Evolutionary conservation across 2,797 vertebrate species (phyloP), one percentile per base, ranked within the genome.

Genomic region (Astyanax mexicanus): DNA sequence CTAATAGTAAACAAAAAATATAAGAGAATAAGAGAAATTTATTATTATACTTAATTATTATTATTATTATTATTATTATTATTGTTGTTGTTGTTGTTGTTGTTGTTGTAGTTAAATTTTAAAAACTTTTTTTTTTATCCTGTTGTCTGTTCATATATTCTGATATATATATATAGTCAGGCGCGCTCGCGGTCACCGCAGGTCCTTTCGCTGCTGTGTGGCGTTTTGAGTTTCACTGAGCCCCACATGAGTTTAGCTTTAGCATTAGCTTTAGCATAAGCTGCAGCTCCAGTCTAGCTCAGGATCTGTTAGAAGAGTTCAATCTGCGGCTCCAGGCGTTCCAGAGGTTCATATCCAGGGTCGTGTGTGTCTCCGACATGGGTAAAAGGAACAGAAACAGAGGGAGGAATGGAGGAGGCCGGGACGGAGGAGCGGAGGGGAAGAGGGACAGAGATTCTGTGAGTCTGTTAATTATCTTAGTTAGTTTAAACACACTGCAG

Each of bases 361-460:
- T 91, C 3, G 15, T 87, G 35, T 87, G 78, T 62, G 75, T 7
- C 17, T 80, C 72, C 52, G 86, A 72, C 19, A 94, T 94, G 93
- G 93, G 93, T 54, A 93, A 91, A 73, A 88, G 89, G 86, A 93
- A 89, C 84, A 90, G 91, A 6, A 91, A 92, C 81, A 87, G 91
- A 65, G 90, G 94, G 84, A 92, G 86, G 87, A 79, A 21, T 79
- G 74, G 74, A 81, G 52, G 64, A 77, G 81, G 79, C n/a, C n/a
- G n/a, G 73, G 78, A 86, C 65, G 74, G 81, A 29, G 92, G 89
- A 74, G 21, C 65, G 12, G 54, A 78, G 3, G 86, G 83, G 57
- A 89, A 90, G 64, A 91, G 93, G 77, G 70, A 55, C 87, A 89
- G 93, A 86, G 92, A 94, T 83, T 89, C 92, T 74, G 93, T 94